phyloP scores from a whole-genome alignment of 2,113 vertebrate genomes.

The Nibea albiflora region DNA sequence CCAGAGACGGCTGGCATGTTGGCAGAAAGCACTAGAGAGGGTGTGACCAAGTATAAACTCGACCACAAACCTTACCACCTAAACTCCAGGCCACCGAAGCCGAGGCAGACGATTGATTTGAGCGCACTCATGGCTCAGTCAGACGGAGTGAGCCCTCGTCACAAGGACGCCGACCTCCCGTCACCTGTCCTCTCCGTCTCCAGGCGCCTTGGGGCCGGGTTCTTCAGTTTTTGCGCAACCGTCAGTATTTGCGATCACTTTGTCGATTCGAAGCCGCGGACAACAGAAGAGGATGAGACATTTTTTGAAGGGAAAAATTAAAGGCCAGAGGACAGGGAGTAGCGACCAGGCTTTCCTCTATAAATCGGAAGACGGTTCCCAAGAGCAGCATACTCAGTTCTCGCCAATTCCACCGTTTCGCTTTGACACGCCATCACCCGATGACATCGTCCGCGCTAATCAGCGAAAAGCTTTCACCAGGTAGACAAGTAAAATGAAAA shows the following conservation, averaged over 20 bases:
- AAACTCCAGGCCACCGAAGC: conserved; percentile 14
- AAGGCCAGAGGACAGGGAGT: conserved; percentile 33
- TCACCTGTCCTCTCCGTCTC: conserved; percentile 8
- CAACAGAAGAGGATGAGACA: conserved; percentile 75
- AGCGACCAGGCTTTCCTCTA: conserved; percentile 83
- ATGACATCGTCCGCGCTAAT: conserved; percentile 93
- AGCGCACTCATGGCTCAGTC: conserved; percentile 85
- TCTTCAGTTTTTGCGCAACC: conserved; percentile 86
- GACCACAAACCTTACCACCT: conserved; percentile 66
- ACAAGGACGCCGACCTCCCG: conserved; percentile 13
- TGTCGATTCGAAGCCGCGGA: conserved; percentile 86
- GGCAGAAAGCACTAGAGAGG: conserved; percentile 19
- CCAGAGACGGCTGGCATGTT: conserved; percentile 43
- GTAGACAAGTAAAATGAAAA: conserved; percentile 44
- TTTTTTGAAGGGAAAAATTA: conserved; percentile 23
- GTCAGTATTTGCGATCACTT: conserved; percentile 91
- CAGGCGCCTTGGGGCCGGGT: conserved; percentile 60
- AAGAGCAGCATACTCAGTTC: conserved; percentile 80
- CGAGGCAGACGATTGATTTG: conserved; percentile 85
- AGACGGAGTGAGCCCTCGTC: conserved; percentile 37
- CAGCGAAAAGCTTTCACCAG: conserved; percentile 93
- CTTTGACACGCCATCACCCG: conserved; percentile 95
- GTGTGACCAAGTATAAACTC: conserved; percentile 65
- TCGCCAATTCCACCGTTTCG: conserved; percentile 88
- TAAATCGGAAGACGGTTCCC: conserved; percentile 83